Conservation (phyloP, 2,113 vertebrate species). For the Cyanistes caeruleus region DNA sequence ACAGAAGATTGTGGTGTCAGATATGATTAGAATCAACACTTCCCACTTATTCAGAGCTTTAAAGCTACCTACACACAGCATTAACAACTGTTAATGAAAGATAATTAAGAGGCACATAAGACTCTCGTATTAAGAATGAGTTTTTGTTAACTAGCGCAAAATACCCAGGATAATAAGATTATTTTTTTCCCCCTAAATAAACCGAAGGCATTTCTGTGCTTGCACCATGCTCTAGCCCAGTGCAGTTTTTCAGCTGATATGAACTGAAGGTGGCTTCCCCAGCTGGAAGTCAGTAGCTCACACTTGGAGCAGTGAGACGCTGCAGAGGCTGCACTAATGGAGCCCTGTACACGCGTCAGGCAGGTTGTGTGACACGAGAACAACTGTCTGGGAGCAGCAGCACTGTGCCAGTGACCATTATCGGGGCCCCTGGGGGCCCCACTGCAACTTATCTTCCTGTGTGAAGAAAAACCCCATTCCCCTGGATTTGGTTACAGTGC, state of each 20-base stretch:
- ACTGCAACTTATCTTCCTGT: background rate
- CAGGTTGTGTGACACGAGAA: conserved; percentile 32
- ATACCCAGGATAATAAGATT: background rate
- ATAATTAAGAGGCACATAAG: background rate
- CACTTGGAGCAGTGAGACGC: background rate
- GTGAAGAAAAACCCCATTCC: background rate
- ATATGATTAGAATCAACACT: conserved; percentile 77
- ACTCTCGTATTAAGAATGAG: background rate
- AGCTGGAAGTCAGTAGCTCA: background rate
- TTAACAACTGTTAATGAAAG: conserved; percentile 42
- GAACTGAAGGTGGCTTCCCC: conserved; percentile 46
- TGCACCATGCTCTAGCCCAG: background rate
- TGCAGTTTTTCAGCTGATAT: background rate
- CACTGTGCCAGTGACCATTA: background rate
- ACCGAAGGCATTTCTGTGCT: background rate
- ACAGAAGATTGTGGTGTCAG: conserved; percentile 75
- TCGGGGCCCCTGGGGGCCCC: background rate
- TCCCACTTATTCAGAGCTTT: conserved; percentile 60
- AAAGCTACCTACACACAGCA: conserved; percentile 57
- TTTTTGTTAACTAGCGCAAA: background rate
- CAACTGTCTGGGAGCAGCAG: conserved; percentile 15
- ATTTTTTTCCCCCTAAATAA: background rate
- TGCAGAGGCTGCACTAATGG: conserved; percentile 7
- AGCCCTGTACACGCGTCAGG: background rate
- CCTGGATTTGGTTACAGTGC: background rate